phyloP scores from a whole-genome alignment of 1,140 invertebrate genomes.

The Bombus balteatus region DNA sequence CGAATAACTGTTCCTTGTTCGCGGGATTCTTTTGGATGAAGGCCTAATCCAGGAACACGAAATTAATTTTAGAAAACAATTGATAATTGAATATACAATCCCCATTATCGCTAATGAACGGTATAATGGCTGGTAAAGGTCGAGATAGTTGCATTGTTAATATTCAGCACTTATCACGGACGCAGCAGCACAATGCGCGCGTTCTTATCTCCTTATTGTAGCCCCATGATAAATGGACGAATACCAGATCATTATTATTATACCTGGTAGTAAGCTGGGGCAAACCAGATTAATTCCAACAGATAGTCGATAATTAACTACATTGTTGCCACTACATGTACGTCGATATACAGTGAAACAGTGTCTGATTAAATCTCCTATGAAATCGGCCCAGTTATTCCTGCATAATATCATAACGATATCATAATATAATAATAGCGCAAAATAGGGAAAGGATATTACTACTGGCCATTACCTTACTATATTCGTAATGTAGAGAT shows the following conservation, averaged over 20 bases:
- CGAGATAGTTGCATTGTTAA: constrained; percentile 12
- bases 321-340: neutral
- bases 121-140: neutral
- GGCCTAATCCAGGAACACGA: constrained; percentile 13
- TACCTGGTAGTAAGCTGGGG: neutral
- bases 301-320: constrained; percentile 26
- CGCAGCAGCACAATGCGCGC: constrained; percentile 13
- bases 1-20: neutral
- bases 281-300: constrained; percentile 2
- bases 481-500: neutral
- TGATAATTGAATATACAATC: constrained; percentile 10
- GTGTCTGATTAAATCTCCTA: neutral
- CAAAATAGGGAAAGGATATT: neutral
- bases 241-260: neutral
- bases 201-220: constrained; percentile 13
- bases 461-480: too few species aligned
- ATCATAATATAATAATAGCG: neutral
- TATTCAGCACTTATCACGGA: constrained; percentile 27
- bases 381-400: neutral
- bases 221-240: constrained; percentile 14
- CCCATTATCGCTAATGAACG: constrained; percentile 10
- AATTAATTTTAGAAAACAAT: constrained; percentile 11
- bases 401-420: neutral
- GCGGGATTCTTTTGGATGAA: neutral
- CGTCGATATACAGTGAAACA: neutral